Evolutionary conservation across 2,797 vertebrate genomes (phyloP).

Genomic region (Poecilia velifera): DNA sequence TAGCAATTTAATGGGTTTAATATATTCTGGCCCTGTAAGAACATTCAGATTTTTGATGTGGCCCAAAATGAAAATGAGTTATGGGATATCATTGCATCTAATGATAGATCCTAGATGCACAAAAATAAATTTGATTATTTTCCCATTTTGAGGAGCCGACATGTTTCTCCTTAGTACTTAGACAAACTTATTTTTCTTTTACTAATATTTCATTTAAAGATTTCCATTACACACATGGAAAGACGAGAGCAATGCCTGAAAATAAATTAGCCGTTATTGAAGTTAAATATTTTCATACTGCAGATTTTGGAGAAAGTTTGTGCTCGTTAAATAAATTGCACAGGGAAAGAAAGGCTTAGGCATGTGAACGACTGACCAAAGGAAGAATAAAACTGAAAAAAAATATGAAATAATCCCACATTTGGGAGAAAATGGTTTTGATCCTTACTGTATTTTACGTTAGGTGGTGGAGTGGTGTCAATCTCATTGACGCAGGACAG

Average conservation of each 20-base stretch:
- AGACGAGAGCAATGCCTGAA: background rate
- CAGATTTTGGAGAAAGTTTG: background rate
- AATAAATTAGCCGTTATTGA: background rate
- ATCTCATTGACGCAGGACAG: conserved; percentile 98
- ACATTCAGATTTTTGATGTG: no score
- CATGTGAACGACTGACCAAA: background rate
- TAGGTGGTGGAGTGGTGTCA: conserved; percentile 88
- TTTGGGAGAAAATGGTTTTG: background rate
- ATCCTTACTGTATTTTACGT: conserved; percentile 93
- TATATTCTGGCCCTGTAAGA: no score
- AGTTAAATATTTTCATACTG: background rate
- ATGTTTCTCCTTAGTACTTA: background rate
- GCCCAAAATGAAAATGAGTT: no score
- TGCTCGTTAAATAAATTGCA: background rate
- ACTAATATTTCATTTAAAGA: background rate
- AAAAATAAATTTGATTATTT: background rate
- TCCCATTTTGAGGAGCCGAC: background rate
- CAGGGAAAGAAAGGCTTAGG: background rate
- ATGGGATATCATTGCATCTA: background rate
- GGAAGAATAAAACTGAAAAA: background rate
- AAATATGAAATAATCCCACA: background rate
- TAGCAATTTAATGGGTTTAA: no score
- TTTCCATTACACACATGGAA: background rate
- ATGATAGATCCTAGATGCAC: background rate
- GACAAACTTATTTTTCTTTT: background rate